Conservation (phyloP, 2,113 vertebrate species). For the Cynocephalus volans region DNA sequence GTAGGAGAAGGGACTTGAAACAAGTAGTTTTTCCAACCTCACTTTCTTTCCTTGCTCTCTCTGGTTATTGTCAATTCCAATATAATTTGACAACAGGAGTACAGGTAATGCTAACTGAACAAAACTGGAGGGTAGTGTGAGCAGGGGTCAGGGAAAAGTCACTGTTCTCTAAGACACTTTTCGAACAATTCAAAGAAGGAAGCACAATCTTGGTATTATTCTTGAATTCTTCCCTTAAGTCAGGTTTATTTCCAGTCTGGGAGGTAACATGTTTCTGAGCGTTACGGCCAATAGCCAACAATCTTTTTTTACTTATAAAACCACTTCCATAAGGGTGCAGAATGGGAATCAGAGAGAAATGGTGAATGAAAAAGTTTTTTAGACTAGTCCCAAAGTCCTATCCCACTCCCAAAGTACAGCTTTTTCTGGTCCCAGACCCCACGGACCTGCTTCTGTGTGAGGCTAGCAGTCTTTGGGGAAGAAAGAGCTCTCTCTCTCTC, state of each 20-base stretch:
- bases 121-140: neutral
- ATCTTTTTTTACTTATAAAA: constrained; percentile 26
- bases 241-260: neutral
- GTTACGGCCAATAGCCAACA: constrained; percentile 52
- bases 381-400: neutral
- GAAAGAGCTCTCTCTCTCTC: neutral
- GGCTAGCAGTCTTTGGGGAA: neutral
- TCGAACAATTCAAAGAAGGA: neutral
- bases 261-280: neutral
- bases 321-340: neutral
- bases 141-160: neutral
- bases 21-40: neutral
- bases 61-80: constrained; percentile 29
- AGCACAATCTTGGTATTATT: neutral
- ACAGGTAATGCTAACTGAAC: constrained; percentile 19
- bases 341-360: neutral
- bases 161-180: neutral
- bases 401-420: neutral
- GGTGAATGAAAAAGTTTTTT: neutral
- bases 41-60: neutral
- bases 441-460: neutral
- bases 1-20: neutral
- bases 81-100: neutral
- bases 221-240: neutral
- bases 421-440: neutral